phyloP scores from a whole-genome alignment of 1,140 invertebrate species.

The Orchestia grillus region DNA sequence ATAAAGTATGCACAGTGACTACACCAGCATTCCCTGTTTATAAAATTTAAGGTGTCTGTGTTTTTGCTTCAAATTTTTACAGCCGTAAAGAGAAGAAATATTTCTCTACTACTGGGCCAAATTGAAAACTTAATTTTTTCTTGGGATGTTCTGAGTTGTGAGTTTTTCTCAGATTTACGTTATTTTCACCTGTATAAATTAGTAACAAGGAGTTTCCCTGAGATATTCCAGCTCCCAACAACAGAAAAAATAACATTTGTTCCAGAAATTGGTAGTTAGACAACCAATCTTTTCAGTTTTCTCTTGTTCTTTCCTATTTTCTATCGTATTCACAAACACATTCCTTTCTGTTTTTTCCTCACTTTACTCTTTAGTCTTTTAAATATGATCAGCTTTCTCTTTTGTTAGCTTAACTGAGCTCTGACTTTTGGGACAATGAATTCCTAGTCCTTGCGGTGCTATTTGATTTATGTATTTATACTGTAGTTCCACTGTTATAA shows the following conservation, averaged over 20 bases:
- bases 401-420: no score
- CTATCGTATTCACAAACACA: background rate
- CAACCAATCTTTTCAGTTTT: background rate
- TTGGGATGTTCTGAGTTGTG: background rate
- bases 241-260: background rate
- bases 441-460: background rate
- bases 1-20: no score
- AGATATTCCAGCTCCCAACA: background rate
- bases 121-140: background rate
- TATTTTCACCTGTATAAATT: background rate
- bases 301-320: background rate
- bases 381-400: no score
- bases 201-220: background rate
- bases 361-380: no score
- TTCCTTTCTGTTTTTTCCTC: background rate
- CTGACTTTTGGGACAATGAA: background rate
- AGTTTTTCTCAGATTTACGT: background rate
- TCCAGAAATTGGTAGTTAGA: background rate
- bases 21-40: no score
- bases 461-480: no score
- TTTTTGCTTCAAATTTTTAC: no score
- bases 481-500: no score
- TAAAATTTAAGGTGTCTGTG: no score
- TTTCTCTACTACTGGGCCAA: background rate
- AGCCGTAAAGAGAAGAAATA: no score